A percentile compares a stretch with the other conserved stretches of the same genome.
These are phyloP conservation scores for Nematopogon swammerdamellus DNA, from an alignment of 2,888 invertebrate genomes.

Conservation along the genomic window DNA sequence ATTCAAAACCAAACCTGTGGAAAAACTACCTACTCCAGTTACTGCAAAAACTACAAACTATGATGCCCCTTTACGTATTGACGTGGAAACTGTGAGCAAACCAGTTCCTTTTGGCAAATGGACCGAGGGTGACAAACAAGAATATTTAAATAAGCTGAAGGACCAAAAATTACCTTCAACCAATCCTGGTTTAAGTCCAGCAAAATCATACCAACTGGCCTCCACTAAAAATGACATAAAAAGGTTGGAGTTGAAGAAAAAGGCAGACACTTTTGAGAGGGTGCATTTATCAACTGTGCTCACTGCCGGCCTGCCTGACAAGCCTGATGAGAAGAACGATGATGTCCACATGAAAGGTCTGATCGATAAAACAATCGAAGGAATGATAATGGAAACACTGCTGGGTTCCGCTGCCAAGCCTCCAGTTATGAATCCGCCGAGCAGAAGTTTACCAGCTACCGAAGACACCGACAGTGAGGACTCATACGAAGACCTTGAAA, in stretches of 20 bases:
- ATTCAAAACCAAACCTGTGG: background rate
- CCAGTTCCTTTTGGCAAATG: constrained; percentile 46
- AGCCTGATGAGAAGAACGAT: background rate
- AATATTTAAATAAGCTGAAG: constrained; percentile 42
- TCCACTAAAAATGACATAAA: background rate
- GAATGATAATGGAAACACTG: constrained; percentile 21
- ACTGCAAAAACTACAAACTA: background rate
- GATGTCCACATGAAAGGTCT: constrained; percentile 19
- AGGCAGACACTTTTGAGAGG: background rate
- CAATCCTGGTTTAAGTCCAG: constrained; percentile 32
- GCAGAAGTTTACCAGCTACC: background rate
- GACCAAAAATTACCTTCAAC: constrained; percentile 29
- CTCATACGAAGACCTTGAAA: constrained; percentile 38
- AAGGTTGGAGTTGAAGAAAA: background rate
- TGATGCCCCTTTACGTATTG: background rate
- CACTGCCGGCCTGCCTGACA: background rate
- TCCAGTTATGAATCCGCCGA: background rate
- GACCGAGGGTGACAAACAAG: constrained; percentile 45
- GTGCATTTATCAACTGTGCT: background rate
- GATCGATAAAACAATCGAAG: constrained; percentile 46
- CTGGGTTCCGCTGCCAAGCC: background rate
- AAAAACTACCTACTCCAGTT: background rate
- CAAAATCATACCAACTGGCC: constrained; percentile 18
- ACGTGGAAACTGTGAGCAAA: background rate
- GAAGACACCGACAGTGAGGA: background rate